Evolutionary conservation across 1,140 invertebrate genomes (phyloP), one percentile per base, ranked within the genome.

Genomic region (Cecropterus lyciades): DNA sequence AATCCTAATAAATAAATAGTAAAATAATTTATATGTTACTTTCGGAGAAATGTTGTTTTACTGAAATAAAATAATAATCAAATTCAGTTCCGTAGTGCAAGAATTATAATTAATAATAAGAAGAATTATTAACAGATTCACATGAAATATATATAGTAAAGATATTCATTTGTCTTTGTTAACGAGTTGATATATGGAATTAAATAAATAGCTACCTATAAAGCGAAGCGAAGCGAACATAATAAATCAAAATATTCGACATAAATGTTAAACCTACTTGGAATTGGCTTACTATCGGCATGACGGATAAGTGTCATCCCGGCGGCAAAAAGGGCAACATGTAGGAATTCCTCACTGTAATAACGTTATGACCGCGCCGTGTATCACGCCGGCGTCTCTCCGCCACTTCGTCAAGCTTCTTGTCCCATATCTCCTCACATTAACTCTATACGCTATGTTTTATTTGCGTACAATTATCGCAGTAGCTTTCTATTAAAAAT

Each of bases 341-440:
- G 70, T 66, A 71, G 68, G 69, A 68, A 74, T 72, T 73, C 73
- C 69, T 71, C 59, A 70, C 75, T 71, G 72, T 79, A 74, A 79
- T 74, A 79, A 74, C 72, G 56, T 77, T 75, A 80, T 75, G 69
- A 70, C 53, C 75, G 43, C 49, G 75, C 73, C 73, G 75, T 78
- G 70, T 75, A 69, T 80, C 75, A 75, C 69, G 68, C 49, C 46
- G 62, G 45, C 51, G 53, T 57, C 65, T 70, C 56, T 65, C 70
- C 60, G 65, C 33, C 75, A 77, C 75, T 78, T 68, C 71, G 73
- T 77, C 75, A 77, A 48, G 70, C 67, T 76, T 70, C 78, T 80
- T 74, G 63, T 71, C 48, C 71, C 60, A 73, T 76, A 78, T 80
- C 69, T 67, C 57, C 60, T 71, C 70, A 60, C 75, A 71, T 75